Conservation (phyloP, 2,797 vertebrate genomes). For the Enteromius viviparus region DNA sequence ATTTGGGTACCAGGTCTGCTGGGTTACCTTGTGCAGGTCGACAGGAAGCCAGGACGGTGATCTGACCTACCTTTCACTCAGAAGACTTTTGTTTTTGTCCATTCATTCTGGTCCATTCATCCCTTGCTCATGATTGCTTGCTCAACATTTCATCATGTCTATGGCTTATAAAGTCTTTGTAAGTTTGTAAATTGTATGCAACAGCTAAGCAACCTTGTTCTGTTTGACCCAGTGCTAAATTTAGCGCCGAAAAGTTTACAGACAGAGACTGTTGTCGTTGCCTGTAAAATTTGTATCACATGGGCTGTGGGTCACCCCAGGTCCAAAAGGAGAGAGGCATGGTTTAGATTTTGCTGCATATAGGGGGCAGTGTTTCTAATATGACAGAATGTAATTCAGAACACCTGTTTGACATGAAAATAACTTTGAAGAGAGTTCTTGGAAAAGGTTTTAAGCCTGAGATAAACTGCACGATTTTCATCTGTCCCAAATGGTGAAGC, state of each 20-base stretch:
- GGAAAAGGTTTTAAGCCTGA: neutral
- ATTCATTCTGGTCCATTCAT: conserved; percentile 10
- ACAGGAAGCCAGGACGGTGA: neutral
- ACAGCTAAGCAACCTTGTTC: conserved; percentile 1
- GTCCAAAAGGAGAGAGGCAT: conserved; percentile 16
- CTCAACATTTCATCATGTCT: neutral
- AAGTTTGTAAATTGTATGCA: neutral
- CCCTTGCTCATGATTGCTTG: neutral
- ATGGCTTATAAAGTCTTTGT: neutral
- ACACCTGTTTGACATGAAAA: conserved; percentile 3
- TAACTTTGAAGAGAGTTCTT: neutral
- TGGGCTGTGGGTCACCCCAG: neutral
- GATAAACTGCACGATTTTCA: too few relatives aligned
- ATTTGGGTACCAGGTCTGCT: neutral
- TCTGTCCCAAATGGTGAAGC: too few relatives aligned
- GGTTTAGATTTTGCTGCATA: neutral
- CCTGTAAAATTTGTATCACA: conserved; percentile 29
- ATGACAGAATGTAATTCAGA: neutral
- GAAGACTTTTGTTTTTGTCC: neutral
- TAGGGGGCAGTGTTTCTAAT: conserved; percentile 26
- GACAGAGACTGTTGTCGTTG: conserved; percentile 27
- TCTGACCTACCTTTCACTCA: neutral
- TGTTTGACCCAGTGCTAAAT: conserved; percentile 38
- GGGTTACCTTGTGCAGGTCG: conserved; percentile 8
- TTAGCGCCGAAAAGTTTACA: conserved; percentile 30